A percentile compares a stretch with the other conserved stretches of the same genome.
Evolutionary conservation across 2,888 invertebrate genomes (phyloP).

Genomic region (Eupeodes latifasciatus): DNA sequence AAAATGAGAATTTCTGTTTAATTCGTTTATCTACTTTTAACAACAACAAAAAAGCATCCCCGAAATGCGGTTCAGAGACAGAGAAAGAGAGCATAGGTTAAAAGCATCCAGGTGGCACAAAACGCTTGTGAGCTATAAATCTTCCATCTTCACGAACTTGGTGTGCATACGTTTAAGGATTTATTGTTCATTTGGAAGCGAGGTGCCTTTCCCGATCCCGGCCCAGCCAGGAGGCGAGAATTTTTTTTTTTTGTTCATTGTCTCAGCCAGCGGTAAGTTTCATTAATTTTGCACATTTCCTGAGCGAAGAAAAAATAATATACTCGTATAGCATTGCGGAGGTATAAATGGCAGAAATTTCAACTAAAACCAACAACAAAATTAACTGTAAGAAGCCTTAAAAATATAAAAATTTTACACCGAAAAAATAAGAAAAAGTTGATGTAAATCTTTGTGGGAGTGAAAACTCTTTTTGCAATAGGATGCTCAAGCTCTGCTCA

Average conservation of each 20-base stretch:
- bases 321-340: neutral
- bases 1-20: conserved; percentile 36
- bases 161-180: conserved; percentile 40
- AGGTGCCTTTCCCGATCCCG: neutral
- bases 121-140: conserved; percentile 41
- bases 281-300: conserved; percentile 58
- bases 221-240: conserved; percentile 8
- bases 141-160: conserved; percentile 17
- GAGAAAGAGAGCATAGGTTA: neutral
- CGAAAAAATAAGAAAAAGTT: conserved; percentile 17
- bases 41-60: neutral
- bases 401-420: neutral
- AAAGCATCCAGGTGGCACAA: conserved; percentile 36
- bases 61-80: neutral
- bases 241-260: conserved; percentile 39
- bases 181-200: conserved; percentile 51
- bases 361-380: neutral
- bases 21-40: conserved; percentile 36
- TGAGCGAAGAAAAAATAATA: conserved; percentile 3
- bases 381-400: neutral
- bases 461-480: conserved; percentile 3
- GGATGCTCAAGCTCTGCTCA: neutral
- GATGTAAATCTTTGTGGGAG: conserved; percentile 58
- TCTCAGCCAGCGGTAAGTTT: conserved; percentile 57
- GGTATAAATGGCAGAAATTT: conserved; percentile 12